These are phyloP conservation scores for Lepidurus packardi DNA, from an alignment of 1,140 invertebrate species.

Conservation along the genomic window DNA sequence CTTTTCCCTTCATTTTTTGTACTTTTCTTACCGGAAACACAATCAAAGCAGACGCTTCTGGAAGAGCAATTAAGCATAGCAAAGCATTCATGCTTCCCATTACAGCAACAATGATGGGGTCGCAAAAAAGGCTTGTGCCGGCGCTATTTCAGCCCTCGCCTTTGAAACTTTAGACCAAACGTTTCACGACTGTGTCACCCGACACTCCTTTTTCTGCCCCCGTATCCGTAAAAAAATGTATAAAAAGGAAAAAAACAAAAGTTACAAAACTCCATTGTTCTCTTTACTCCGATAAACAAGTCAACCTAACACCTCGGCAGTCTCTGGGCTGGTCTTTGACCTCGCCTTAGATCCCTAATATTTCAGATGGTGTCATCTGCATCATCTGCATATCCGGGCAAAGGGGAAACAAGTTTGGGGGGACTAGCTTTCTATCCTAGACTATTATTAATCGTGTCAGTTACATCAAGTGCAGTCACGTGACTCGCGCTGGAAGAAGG, in stretches of 20 bases:
- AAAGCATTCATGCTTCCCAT: background rate
- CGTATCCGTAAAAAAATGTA: background rate
- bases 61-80: background rate
- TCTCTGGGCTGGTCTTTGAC: no score
- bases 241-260: background rate
- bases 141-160: background rate
- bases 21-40: background rate
- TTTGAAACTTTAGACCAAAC: background rate
- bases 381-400: background rate
- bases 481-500: background rate
- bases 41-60: slow-evolving; percentile 10
- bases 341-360: background rate
- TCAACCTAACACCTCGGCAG: background rate
- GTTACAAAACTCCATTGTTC: slow-evolving; percentile 5
- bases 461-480: slow-evolving; percentile 14
- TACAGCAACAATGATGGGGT: background rate
- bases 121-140: background rate
- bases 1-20: no score
- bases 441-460: background rate
- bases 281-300: background rate
- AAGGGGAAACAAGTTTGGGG: no score
- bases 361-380: background rate
- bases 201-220: background rate
- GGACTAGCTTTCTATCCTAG: no score
- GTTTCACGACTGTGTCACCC: background rate